Evolutionary conservation across 1,140 invertebrate genomes (phyloP).

Genomic region (Cepaea nemoralis): DNA sequence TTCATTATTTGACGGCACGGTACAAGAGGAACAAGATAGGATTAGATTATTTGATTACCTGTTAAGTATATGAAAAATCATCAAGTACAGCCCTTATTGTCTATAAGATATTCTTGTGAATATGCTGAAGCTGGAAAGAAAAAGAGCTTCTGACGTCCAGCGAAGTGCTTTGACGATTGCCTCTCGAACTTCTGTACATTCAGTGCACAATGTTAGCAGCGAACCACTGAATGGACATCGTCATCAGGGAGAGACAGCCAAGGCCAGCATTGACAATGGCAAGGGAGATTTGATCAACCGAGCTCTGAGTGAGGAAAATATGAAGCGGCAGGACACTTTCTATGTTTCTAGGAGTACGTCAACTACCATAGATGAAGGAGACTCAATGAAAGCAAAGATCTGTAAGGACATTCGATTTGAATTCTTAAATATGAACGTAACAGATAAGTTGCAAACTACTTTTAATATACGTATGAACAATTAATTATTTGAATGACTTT

Average conservation of each 20-base stretch:
- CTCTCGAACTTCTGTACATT: slow-evolving; percentile 7
- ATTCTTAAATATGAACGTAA: neutral
- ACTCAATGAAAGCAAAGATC: slow-evolving; percentile 63
- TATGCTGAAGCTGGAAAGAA: slow-evolving; percentile 72
- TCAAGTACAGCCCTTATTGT: too few relatives aligned
- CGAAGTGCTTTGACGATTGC: neutral
- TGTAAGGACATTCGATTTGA: slow-evolving; percentile 52
- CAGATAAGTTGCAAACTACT: neutral
- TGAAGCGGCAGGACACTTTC: slow-evolving; percentile 27
- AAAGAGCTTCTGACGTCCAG: slow-evolving; percentile 48
- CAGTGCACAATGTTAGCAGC: neutral
- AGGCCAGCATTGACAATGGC: neutral
- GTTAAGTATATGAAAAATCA: too few relatives aligned
- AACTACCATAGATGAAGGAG: slow-evolving; percentile 47
- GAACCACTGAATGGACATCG: slow-evolving; percentile 29
- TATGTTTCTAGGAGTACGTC: neutral
- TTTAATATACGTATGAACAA: too few relatives aligned
- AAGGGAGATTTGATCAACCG: neutral
- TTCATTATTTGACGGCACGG: too few relatives aligned
- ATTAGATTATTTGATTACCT: too few relatives aligned
- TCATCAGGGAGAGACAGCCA: neutral
- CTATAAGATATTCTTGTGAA: slow-evolving; percentile 68
- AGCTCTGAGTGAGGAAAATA: slow-evolving; percentile 15
- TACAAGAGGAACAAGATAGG: too few relatives aligned
- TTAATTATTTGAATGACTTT: too few relatives aligned